Evolutionary conservation across 2,797 vertebrate species (phyloP).

Genomic region (Peromyscus melanophrys): DNA sequence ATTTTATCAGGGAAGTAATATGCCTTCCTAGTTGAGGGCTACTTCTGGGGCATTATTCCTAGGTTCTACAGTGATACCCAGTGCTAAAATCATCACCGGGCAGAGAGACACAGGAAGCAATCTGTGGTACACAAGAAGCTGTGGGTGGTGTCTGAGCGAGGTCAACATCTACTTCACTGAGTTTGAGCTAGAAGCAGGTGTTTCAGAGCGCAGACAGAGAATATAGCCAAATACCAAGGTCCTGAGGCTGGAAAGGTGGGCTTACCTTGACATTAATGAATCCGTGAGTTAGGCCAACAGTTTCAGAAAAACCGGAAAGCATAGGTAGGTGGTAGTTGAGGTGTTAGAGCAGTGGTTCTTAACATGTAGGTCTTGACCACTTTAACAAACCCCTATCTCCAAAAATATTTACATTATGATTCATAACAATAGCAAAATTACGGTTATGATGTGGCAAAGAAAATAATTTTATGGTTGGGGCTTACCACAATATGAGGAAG

Average conservation of each 20-base stretch:
- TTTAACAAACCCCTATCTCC: neutral
- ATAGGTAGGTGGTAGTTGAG: neutral
- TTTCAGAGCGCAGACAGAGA: neutral
- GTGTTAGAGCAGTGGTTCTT: neutral
- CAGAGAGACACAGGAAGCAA: neutral
- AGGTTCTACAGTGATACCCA: neutral
- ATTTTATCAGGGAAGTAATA: neutral
- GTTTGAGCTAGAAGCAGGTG: neutral
- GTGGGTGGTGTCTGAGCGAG: neutral
- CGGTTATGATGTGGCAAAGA: no score
- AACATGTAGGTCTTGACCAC: neutral
- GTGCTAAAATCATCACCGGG: neutral
- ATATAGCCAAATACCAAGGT: neutral
- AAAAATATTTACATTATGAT: neutral
- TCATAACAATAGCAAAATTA: neutral
- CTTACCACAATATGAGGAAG: neutral
- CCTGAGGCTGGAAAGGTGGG: neutral
- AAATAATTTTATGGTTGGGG: neutral
- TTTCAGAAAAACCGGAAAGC: neutral
- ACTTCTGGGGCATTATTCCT: conserved; percentile 7
- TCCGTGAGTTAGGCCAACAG: neutral
- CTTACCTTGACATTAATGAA: neutral
- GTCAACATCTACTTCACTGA: neutral
- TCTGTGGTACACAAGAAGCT: neutral
- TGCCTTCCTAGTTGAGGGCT: neutral